Conservation (phyloP, 2,113 vertebrate species). For the Melozone crissalis region DNA sequence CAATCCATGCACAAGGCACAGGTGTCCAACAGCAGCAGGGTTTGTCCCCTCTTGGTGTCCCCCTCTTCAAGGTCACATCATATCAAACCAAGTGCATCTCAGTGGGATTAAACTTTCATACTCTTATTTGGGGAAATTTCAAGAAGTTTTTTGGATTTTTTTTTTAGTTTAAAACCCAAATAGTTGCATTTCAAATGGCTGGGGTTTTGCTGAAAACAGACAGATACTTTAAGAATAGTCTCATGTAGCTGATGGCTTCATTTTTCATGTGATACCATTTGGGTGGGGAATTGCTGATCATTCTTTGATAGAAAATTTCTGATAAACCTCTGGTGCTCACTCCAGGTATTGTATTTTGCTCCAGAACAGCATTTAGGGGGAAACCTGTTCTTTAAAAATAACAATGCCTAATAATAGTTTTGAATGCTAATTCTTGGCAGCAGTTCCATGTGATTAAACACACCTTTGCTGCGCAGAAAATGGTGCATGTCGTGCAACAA, state of each 20-base stretch:
- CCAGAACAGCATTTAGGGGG: neutral
- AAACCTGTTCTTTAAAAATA: neutral
- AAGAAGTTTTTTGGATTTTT: neutral
- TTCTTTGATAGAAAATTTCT: neutral
- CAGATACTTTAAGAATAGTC: neutral
- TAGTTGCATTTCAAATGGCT: rapidly evolving
- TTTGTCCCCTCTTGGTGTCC: neutral
- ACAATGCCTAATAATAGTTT: neutral
- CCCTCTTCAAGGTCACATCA: neutral
- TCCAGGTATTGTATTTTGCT: neutral
- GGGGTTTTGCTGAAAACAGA: neutral
- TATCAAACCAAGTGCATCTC: rapidly evolving
- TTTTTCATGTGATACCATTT: rapidly evolving
- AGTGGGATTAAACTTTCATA: neutral
- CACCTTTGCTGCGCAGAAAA: neutral
- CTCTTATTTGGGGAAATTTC: neutral
- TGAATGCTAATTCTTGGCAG: neutral
- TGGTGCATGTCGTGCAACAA: neutral
- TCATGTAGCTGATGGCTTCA: neutral
- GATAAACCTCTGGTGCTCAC: neutral
- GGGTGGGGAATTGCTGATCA: neutral
- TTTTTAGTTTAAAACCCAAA: neutral
- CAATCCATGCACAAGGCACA: rapidly evolving
- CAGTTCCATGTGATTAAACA: neutral
- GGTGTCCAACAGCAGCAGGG: neutral